phyloP scores from a whole-genome alignment of 2,888 invertebrate genomes.

The Erebia palarica region DNA sequence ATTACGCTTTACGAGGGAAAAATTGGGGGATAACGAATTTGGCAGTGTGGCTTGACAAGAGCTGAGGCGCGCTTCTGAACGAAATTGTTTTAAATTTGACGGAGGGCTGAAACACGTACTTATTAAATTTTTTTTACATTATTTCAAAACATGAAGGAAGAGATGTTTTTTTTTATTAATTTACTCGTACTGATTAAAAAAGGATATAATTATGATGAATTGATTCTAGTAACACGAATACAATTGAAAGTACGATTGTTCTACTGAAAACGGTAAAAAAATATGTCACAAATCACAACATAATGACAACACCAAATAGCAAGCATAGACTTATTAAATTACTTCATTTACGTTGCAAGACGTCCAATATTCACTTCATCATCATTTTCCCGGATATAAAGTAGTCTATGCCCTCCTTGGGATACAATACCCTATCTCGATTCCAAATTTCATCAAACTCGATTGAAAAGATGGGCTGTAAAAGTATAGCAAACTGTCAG shows the following conservation, averaged over 20 bases:
- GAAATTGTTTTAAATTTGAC: constrained; percentile 26
- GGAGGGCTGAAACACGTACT: constrained; percentile 3
- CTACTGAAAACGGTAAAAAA: too few species aligned
- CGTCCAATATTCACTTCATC: too few species aligned
- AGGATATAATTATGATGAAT: neutral
- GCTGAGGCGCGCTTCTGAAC: constrained; percentile 14
- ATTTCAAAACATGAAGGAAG: constrained; percentile 4
- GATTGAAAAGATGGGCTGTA: too few species aligned
- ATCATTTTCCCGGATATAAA: neutral
- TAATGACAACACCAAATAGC: too few species aligned
- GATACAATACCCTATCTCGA: too few species aligned
- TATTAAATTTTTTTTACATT: constrained; percentile 1
- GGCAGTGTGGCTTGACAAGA: constrained; percentile 46
- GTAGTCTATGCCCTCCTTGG: neutral
- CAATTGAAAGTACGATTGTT: too few species aligned
- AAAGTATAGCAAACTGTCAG: too few species aligned
- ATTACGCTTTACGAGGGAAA: constrained; percentile 75
- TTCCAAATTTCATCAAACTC: too few species aligned
- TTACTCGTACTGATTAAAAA: neutral
- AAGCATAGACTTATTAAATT: too few species aligned
- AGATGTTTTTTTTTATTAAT: neutral
- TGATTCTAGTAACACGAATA: too few species aligned
- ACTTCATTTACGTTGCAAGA: too few species aligned
- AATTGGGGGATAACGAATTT: constrained; percentile 77
- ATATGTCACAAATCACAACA: too few species aligned